Base-by-base conservation (phyloP, 2,888 invertebrate species). In the Drosophila nr. fundita region DNA sequence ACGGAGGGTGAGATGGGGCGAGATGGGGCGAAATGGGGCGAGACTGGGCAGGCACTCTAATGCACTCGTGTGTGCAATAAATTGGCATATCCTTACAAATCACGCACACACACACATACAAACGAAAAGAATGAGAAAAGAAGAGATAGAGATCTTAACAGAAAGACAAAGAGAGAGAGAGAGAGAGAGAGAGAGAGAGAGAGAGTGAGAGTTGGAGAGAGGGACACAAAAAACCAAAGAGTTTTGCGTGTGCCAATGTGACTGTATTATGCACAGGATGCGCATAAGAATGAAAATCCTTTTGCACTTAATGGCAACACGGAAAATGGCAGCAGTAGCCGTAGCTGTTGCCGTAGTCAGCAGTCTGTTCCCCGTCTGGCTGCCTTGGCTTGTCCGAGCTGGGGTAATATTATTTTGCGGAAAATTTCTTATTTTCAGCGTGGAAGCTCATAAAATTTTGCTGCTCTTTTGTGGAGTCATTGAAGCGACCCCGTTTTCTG, bases 201-300 rank as follows among this genome's bases (percentile, higher is more conserved):
- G 3, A 4, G 18, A 13, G 27, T 8, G 11, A 11, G 6, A 11
- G 15, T 5, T n/a, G 30, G 2, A 8, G 49, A 55, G 27, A 57
- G 59, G 50, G 30, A 48, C 36, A 54, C 45, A 65, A 52, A 68
- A 38, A 42, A 58, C 49, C 86, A 83, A 80, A 85, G 85, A 85
- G 86, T 89, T 89, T 87, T 88, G 90, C 90, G 90, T 89, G 89
- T 80, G 90, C 61, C 69, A 67, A 69, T 82, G 84, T 78, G 76
- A 84, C 76, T 82, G 82, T 87, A 87, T 90, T 87, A 90, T 90
- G 90, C 85, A 87, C 87, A 90, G 88, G 88, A 90, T 87, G 87
- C 89, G 82, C 90, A 90, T 89, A 90, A 90, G 90, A 89, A 88
- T 85, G 83, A 87, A 88, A 88, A 90, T 88, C 89, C 89, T 90